Conservation (phyloP, 1,140 invertebrate genomes). For the Drosophila funebris region DNA sequence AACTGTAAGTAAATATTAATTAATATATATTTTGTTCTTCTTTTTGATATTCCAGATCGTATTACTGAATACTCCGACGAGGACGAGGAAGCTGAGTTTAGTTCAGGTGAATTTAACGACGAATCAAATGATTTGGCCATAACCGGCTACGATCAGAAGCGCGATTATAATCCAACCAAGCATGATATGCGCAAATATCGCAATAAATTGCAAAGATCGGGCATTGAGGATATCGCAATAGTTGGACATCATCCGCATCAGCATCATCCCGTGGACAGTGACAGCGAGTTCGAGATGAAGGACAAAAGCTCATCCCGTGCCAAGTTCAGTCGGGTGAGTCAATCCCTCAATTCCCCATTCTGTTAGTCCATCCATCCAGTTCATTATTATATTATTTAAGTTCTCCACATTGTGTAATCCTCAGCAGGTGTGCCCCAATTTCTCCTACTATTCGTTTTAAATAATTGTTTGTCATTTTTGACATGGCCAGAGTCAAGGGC, state of each 20-base stretch:
- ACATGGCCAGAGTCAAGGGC: slow-evolving; percentile 36
- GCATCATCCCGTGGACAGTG: slow-evolving; percentile 79
- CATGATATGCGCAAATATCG: slow-evolving; percentile 83
- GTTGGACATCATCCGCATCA: slow-evolving; percentile 73
- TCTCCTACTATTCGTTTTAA: slow-evolving; percentile 22
- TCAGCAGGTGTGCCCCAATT: slow-evolving; percentile 50
- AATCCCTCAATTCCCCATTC: background rate
- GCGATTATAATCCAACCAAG: slow-evolving; percentile 81
- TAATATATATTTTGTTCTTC: background rate
- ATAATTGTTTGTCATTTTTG: slow-evolving; percentile 34
- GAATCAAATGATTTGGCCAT: slow-evolving; percentile 84
- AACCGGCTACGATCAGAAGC: slow-evolving; percentile 77
- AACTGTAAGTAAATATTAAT: too few species aligned
- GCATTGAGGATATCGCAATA: slow-evolving; percentile 76
- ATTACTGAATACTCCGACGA: slow-evolving; percentile 88
- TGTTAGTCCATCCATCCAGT: background rate
- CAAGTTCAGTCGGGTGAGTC: slow-evolving; percentile 83
- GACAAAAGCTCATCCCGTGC: slow-evolving; percentile 83
- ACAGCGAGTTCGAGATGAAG: slow-evolving; percentile 86
- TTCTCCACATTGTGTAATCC: slow-evolving; percentile 35
- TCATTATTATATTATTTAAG: background rate
- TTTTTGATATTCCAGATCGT: slow-evolving; percentile 84
- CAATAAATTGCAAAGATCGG: slow-evolving; percentile 81
- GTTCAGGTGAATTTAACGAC: slow-evolving; percentile 88
- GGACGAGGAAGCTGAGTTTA: slow-evolving; percentile 88